Evolutionary conservation across 2,113 vertebrate genomes (phyloP).

Genomic region (Rhadina sibilatrix): DNA sequence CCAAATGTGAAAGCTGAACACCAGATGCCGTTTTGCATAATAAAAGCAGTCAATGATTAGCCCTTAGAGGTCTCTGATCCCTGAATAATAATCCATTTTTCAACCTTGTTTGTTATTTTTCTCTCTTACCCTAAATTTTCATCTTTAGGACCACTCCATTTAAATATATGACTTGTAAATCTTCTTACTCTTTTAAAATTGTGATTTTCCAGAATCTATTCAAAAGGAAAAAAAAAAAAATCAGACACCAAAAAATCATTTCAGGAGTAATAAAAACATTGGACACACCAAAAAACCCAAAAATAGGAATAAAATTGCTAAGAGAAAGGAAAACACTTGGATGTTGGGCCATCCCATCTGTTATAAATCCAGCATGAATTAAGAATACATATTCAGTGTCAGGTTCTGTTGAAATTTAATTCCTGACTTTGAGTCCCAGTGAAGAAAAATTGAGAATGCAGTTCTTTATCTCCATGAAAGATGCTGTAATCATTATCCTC

Average conservation of each 20-base stretch:
- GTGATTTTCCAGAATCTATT: not conserved
- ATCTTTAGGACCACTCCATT: not conserved
- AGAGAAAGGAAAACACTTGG: not conserved
- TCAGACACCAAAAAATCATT: not conserved
- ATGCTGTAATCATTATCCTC: not conserved
- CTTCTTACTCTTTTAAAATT: not conserved
- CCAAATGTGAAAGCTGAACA: constrained; percentile 41
- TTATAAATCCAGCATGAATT: not conserved
- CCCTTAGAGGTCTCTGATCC: constrained; percentile 43
- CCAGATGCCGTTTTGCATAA: constrained; percentile 67
- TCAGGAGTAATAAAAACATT: not conserved
- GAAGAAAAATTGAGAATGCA: not conserved
- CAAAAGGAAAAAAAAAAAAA: not conserved
- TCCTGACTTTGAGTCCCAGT: not conserved
- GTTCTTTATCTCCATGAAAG: not conserved
- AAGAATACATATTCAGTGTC: not conserved
- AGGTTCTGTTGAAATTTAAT: not conserved
- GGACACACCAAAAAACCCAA: fast-evolving
- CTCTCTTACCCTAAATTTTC: not conserved
- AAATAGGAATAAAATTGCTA: not conserved
- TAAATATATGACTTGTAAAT: not conserved
- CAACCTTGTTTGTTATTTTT: constrained; percentile 25
- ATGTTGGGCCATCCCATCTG: not conserved
- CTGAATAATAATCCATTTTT: constrained; percentile 53
- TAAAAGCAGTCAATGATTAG: constrained; percentile 55